A percentile compares a stretch with the other conserved stretches of the same genome.
These are phyloP conservation scores for Synergus laeviventris DNA, from an alignment of 2,888 invertebrate genomes.

Conservation along the genomic window DNA sequence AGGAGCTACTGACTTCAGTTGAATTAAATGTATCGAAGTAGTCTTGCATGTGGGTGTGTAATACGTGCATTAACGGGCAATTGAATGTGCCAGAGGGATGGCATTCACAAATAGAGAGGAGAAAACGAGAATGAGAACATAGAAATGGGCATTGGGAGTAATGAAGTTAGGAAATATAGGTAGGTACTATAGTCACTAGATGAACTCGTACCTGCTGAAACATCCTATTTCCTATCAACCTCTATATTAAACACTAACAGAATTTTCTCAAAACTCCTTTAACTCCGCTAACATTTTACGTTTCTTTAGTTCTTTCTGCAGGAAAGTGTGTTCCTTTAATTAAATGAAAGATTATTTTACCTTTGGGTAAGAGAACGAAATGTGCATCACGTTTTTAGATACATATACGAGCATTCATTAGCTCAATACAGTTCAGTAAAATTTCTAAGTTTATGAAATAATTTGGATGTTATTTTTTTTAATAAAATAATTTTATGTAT, in stretches of 20 bases:
- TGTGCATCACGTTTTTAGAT: too few relatives aligned
- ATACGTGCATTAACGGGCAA: neutral
- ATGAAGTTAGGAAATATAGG: constrained; percentile 2
- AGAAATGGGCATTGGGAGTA: constrained; percentile 29
- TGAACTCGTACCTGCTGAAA: neutral
- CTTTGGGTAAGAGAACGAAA: neutral
- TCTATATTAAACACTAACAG: constrained; percentile 14
- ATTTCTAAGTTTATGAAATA: too few relatives aligned
- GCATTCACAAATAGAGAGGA: constrained; percentile 16
- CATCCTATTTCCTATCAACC: constrained; percentile 13
- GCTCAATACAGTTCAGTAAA: too few relatives aligned
- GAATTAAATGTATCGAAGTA: neutral
- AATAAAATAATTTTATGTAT: too few relatives aligned
- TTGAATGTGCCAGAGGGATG: constrained; percentile 6
- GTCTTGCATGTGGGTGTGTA: constrained; percentile 4
- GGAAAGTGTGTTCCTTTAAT: neutral
- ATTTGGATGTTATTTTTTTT: too few relatives aligned
- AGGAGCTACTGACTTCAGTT: neutral
- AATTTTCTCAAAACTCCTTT: constrained; percentile 14
- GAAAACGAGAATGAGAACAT: constrained; percentile 28
- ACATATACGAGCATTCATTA: too few relatives aligned
- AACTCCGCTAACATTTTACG: neutral
- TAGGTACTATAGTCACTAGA: constrained; percentile 11
- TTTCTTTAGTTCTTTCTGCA: too few relatives aligned
- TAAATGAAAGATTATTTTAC: neutral